Evolutionary conservation across 2,797 vertebrate species (phyloP), one percentile per base, ranked within the genome.

Genomic region (Chelonia mydas): DNA sequence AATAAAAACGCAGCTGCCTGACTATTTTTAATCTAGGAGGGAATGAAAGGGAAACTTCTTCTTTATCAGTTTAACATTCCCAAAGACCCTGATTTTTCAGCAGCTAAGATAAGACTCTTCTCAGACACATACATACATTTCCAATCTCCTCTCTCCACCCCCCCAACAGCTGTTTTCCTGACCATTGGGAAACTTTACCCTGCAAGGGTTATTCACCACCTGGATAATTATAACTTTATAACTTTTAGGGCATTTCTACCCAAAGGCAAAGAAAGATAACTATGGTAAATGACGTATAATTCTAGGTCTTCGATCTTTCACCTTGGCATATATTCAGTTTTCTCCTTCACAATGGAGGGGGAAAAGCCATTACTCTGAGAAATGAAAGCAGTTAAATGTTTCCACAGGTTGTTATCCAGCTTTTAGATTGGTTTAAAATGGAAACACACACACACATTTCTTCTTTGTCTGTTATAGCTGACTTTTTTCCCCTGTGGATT

Each of bases 211-310:
- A 83, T 97, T 97, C 80, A 91, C 95, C 96, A 98, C 94, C 95
- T 97, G 96, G 95, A 87, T 96, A 86, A 95, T 95, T 97, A 94
- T 53, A 94, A 83, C 87, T 81, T 94, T 93, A 1, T 89, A 96
- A 96, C 81, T 91, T 95, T 80, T 86, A 94, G 94, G 89, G 91
- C 90, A 74, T 50, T 93, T 95, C 80, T 92, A 85, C 87, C 93
- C 81, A 77, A 84, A 96, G 97, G 96, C 96, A 93, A 95, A 88
- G 93, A 92, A 88, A 91, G 90, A 78, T 92, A 93, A 76, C 90
- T 95, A 89, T 88, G 53, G 88, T 96, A 96, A 98, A 97, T 93
- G 91, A 54, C 93, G 89, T 97, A 5, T 97, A 97, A 98, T 98
- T 98, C 92, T 57, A 97, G 94, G 93, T 94, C 85, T 97, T 96